Base-by-base conservation (phyloP, 2,888 invertebrate species). In the Acanthococcus lagerstroemiae region DNA sequence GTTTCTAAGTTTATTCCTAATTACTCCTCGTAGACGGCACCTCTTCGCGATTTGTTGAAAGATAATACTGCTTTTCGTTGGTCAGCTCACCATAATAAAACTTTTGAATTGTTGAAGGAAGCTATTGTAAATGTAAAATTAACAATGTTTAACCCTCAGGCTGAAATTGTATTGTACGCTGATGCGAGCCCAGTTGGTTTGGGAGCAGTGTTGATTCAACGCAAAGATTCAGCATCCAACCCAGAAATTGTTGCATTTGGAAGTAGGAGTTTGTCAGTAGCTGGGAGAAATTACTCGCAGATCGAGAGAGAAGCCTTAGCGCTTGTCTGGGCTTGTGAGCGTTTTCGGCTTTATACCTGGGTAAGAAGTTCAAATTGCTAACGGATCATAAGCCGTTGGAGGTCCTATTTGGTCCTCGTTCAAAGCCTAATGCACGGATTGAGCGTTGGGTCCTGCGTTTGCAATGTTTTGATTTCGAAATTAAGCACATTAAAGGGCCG, bases 351-450 rank as follows among this genome's bases (percentile, higher is more conserved):
- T 21, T 25, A 2, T 54, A 65, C 55, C n/a, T 55, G 12, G 61
- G 61, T 48, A 26, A 37, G n/a, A 12, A 48, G 6, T 61, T 61
- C 27, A 24, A 50, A 4, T 26, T 52, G 12, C 15, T 61, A 4
- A 50, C 61, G 2, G 52, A 61, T n/a, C 50, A 61, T 48, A 61
- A 61, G 45, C 61, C 61, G 19, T 25, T 61, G 19, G 27, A 61
- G 24, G 19, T 21, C 4, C 4, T 61, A 4, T 61, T 48, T 24
- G 27, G 60, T 45, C 4, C n/a, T 3, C 25, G 50, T 3, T 48
- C 48, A 24, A 60, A 60, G 48, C 46, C 60, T 15, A 26, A 26
- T 24, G 48, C 27, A 3, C 4, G 48, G 4, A 5, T 48, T 12
- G 46, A 63, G 9, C 54, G 54, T 12, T 54, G 63, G 52, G n/a